Conservation (phyloP, 1,140 invertebrate species). For the Zophobas morio region DNA sequence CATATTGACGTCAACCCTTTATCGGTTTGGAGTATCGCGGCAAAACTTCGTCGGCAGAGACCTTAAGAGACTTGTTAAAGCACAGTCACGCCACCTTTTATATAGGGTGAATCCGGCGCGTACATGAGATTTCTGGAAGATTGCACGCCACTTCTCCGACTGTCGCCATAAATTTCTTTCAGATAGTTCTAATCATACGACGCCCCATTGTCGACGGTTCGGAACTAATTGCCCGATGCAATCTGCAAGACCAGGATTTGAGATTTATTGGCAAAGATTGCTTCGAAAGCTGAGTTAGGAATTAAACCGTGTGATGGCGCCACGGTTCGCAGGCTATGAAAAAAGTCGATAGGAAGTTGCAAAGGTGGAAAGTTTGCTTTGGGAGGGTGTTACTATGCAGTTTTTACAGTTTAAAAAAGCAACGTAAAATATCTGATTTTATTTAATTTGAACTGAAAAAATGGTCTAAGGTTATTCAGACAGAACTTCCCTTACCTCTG, state of each 20-base stretch:
- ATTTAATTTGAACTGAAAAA: too few relatives aligned
- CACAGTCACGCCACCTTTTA: constrained; percentile 21
- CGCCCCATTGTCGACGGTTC: constrained; percentile 29
- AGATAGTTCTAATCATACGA: constrained; percentile 40
- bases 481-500: too few relatives aligned
- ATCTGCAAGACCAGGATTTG: constrained; percentile 16
- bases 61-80: constrained; percentile 35
- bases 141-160: constrained; percentile 26
- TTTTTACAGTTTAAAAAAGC: too few relatives aligned
- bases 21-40: constrained; percentile 5
- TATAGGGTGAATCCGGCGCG: constrained; percentile 7
- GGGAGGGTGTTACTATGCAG: too few relatives aligned
- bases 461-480: too few relatives aligned
- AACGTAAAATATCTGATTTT: too few relatives aligned
- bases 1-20: constrained; percentile 23
- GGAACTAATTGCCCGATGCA: constrained; percentile 35
- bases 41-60: neutral
- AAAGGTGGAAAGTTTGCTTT: too few relatives aligned
- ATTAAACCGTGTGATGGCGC: neutral
- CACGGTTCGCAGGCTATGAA: neutral
- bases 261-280: constrained; percentile 12
- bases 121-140: neutral
- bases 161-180: constrained; percentile 25
- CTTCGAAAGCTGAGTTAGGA: neutral
- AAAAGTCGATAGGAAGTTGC: neutral